phyloP scores from a whole-genome alignment of 1,140 invertebrate species.

The Cyrtorhinus lividipennis region DNA sequence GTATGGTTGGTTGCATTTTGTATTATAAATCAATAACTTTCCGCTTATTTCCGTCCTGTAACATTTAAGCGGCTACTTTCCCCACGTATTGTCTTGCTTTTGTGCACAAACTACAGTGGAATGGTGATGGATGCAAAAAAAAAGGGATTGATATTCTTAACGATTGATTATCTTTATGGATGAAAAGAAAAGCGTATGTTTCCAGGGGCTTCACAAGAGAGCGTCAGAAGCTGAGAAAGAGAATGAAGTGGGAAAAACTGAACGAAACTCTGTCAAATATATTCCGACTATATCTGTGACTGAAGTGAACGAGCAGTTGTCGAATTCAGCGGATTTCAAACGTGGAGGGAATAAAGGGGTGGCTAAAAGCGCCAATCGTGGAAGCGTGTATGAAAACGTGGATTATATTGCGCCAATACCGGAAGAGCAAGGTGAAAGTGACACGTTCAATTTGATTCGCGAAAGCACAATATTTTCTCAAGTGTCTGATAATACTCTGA shows the following conservation, averaged over 20 bases:
- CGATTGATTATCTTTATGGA: no score
- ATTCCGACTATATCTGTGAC: constrained; percentile 22
- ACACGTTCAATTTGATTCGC: constrained; percentile 42
- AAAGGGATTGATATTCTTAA: background rate
- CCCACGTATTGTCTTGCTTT: background rate
- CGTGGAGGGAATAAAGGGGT: background rate
- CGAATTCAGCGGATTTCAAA: background rate
- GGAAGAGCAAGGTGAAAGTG: constrained; percentile 28
- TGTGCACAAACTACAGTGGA: background rate
- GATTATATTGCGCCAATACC: constrained; percentile 21
- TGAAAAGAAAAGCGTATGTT: background rate
- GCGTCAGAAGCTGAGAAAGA: constrained; percentile 1
- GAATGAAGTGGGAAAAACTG: background rate
- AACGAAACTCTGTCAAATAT: constrained; percentile 15
- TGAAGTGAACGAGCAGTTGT: constrained; percentile 17
- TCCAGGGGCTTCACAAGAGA: constrained; percentile 5
- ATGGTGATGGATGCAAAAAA: constrained; percentile 1
- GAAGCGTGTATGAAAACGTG: constrained; percentile 26
- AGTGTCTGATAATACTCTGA: constrained; percentile 42
- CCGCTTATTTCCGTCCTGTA: background rate
- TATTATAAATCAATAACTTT: constrained; percentile 13
- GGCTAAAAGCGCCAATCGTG: constrained; percentile 16
- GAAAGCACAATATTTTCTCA: constrained; percentile 53
- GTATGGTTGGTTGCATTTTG: constrained; percentile 18
- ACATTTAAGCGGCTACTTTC: background rate